Evolutionary conservation across 1,140 invertebrate genomes (phyloP).

Genomic region (Samia ricini): DNA sequence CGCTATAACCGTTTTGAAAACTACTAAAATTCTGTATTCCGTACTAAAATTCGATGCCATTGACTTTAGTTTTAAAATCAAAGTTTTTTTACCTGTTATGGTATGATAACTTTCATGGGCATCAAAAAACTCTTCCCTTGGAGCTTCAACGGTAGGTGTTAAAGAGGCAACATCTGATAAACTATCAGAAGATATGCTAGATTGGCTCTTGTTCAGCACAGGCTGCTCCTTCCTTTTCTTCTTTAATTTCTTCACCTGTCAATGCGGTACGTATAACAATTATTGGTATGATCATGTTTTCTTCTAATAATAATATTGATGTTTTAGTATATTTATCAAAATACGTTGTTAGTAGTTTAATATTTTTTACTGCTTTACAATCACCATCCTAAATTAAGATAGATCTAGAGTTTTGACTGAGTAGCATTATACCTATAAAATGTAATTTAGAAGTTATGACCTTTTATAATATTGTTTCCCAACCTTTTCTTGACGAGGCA

Average conservation of each 20-base stretch:
- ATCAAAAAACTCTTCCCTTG: constrained; percentile 57
- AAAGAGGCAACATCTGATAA: constrained; percentile 26
- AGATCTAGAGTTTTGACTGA: no score
- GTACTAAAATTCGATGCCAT: no score
- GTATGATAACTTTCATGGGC: constrained; percentile 51
- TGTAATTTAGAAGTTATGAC: no score
- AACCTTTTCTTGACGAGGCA: no score
- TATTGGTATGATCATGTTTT: not conserved
- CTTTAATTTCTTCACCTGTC: constrained; percentile 25
- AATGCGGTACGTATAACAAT: not conserved
- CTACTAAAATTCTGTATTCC: no score
- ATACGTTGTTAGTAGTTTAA: no score
- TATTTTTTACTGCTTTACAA: no score
- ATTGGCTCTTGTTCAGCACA: constrained; percentile 15
- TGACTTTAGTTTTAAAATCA: not conserved
- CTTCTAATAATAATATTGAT: not conserved
- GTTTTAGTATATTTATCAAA: no score
- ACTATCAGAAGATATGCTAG: constrained; percentile 29
- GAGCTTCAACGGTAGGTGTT: constrained; percentile 16
- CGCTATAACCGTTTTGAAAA: no score
- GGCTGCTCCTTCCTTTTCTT: constrained; percentile 28
- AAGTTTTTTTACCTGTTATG: constrained; percentile 30
- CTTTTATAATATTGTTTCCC: no score
- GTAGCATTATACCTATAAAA: no score
- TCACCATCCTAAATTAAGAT: no score